Evolutionary conservation across 2,888 invertebrate species (phyloP).

Genomic region (Cephonodes hylas): DNA sequence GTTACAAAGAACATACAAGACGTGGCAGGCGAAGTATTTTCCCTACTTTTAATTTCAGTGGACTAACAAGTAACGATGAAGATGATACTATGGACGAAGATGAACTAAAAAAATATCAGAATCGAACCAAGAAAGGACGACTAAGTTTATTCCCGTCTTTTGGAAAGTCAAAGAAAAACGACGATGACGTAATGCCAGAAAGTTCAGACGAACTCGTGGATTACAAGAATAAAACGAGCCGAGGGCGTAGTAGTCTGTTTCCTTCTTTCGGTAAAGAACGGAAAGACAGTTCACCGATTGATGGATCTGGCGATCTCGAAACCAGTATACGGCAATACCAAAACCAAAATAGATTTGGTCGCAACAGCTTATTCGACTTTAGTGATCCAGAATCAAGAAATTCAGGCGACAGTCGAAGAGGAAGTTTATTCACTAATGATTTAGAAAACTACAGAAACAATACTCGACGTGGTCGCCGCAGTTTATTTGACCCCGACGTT

Average conservation of each 20-base stretch:
- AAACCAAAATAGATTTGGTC: constrained; percentile 53
- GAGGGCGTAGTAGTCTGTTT: constrained; percentile 64
- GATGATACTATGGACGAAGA: constrained; percentile 67
- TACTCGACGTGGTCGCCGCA: constrained; percentile 67
- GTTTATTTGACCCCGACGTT: constrained; percentile 71
- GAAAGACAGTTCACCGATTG: constrained; percentile 56
- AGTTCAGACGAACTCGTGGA: constrained; percentile 70
- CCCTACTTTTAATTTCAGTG: constrained; percentile 66
- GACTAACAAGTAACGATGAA: constrained; percentile 56
- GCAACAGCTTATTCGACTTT: constrained; percentile 49
- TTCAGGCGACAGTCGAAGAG: constrained; percentile 37
- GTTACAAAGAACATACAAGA: constrained; percentile 65
- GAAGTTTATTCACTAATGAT: constrained; percentile 50
- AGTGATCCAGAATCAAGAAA: constrained; percentile 50
- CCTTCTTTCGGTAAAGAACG: constrained; percentile 70
- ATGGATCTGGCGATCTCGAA: constrained; percentile 58
- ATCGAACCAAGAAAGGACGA: constrained; percentile 66
- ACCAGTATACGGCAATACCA: constrained; percentile 68
- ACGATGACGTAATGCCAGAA: constrained; percentile 67
- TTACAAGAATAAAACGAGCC: constrained; percentile 67
- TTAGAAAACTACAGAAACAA: constrained; percentile 64
- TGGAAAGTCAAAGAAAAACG: constrained; percentile 59
- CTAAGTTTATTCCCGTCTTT: constrained; percentile 70
- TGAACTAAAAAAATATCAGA: constrained; percentile 67
- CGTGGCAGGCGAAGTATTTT: constrained; percentile 69